Base-by-base conservation (phyloP, 2,888 invertebrate species). In the Ferrisia virgata region DNA sequence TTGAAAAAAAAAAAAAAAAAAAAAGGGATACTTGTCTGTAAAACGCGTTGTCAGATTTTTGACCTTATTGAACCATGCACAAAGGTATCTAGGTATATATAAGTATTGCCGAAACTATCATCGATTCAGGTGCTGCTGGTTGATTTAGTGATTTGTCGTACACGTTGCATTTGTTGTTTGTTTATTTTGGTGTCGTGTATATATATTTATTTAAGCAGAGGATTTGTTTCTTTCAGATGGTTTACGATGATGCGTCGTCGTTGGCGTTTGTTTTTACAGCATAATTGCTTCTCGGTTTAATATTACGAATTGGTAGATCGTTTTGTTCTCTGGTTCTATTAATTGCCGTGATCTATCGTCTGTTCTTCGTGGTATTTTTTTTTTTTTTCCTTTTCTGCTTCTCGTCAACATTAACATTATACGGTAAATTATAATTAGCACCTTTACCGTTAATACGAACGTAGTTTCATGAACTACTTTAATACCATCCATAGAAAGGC, bases 361-460 rank as follows among this genome's bases (percentile, higher is more conserved):
- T 76, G 18, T 47, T 64, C n/a, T 76, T 36, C 36, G 72, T 36
- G 64, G 36, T 76, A n/a, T 76, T 36, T 76, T 28, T 36, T 22
- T 53, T 1, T n/a, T 47, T 0, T 53, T 76, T 9, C 18, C 22
- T 1, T n/a, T 47, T 0, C 22, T 76, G 9, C 18, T 33, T 76
- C 22, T 76, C 36, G 72, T 64, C 64, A 64, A 76, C 72, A 69
- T 69, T 69, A 69, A 69, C 69, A 76, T 76, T 76, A 36, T 76
- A 76, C 72, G 72, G 72, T 76, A 36, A 76, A 76, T 76, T 76
- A 76, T 76, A 76, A 76, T 76, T 76, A 76, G 36, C 72, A 76
- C 72, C 36, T 76, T 33, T 76, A 76, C 72, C 72, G 72, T 76
- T 76, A 76, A 76, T 76, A 76, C 72, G n/a, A n/a, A 76, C 36